These are phyloP conservation scores for Disparrhopalites patrizii DNA, from an alignment of 2,888 invertebrate species.

Conservation along the genomic window DNA sequence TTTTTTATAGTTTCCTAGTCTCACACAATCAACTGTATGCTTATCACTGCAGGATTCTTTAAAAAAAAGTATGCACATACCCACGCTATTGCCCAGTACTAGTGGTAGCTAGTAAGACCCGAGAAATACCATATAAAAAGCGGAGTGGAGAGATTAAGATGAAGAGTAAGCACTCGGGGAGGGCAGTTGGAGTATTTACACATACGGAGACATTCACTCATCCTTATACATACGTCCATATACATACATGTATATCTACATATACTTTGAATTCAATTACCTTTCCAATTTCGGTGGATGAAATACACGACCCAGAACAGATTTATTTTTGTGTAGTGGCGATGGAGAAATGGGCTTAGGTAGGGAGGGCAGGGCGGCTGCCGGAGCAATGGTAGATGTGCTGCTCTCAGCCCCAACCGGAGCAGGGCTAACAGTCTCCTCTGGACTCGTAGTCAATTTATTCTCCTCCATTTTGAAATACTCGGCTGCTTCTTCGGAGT, in stretches of 20 bases:
- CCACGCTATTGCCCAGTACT: too few relatives aligned
- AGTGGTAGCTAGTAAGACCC: too few relatives aligned
- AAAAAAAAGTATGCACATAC: too few relatives aligned
- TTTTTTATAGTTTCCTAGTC: too few relatives aligned
- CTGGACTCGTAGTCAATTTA: constrained; percentile 16
- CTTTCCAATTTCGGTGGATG: constrained; percentile 45
- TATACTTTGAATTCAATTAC: constrained; percentile 25
- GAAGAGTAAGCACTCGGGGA: too few relatives aligned
- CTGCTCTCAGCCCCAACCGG: background rate
- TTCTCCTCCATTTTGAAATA: constrained; percentile 20
- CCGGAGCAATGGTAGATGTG: background rate
- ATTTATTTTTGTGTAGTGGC: constrained; percentile 23
- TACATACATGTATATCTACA: background rate
- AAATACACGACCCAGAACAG: constrained; percentile 36
- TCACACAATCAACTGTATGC: too few relatives aligned
- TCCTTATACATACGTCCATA: too few relatives aligned
- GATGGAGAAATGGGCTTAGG: constrained; percentile 21
- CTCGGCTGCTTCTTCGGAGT: constrained; percentile 13
- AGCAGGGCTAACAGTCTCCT: background rate
- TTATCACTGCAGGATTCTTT: too few relatives aligned
- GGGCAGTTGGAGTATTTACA: too few relatives aligned
- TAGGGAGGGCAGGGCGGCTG: background rate
- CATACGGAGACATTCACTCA: too few relatives aligned
- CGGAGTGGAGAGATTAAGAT: too few relatives aligned
- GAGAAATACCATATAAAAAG: too few relatives aligned